Conservation (phyloP, 2,888 invertebrate genomes). For the Lysandra bellargus region DNA sequence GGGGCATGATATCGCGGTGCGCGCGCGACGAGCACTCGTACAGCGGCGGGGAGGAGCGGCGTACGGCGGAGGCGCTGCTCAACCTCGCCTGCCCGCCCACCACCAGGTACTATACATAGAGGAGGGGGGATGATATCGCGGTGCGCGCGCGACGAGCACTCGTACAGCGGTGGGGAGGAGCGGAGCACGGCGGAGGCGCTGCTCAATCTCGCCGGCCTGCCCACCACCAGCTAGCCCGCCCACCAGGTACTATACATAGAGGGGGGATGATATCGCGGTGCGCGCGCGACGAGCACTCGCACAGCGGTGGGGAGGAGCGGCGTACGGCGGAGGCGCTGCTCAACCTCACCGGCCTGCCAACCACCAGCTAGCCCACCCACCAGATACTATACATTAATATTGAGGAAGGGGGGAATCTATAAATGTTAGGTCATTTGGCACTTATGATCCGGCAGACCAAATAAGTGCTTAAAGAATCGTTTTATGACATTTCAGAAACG, state of each 20-base stretch:
- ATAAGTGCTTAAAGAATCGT: background rate
- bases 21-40: slow-evolving; percentile 97
- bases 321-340: slow-evolving; percentile 76
- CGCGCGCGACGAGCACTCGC: slow-evolving; percentile 96
- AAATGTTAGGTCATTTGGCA: too few relatives aligned
- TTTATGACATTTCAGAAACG: slow-evolving; percentile 35
- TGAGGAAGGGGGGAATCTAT: too few relatives aligned
- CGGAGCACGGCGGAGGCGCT: slow-evolving; percentile 75
- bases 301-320: slow-evolving; percentile 85
- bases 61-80: slow-evolving; percentile 75
- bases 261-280: slow-evolving; percentile 87
- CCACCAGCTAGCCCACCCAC: slow-evolving; percentile 47
- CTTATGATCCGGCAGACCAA: too few relatives aligned
- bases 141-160: slow-evolving; percentile 95
- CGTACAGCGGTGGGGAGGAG: slow-evolving; percentile 88
- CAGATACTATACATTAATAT: too few relatives aligned
- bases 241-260: too few relatives aligned
- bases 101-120: too few relatives aligned
- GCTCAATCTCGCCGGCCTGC: slow-evolving; percentile 72
- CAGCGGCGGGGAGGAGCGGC: slow-evolving; percentile 84
- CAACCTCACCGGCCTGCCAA: slow-evolving; percentile 68
- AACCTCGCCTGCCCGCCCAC: slow-evolving; percentile 69
- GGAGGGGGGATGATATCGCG: slow-evolving; percentile 94
- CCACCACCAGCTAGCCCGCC: slow-evolving; percentile 48
- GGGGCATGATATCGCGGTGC: slow-evolving; percentile 87